Evolutionary conservation across 1,140 invertebrate genomes (phyloP).

Genomic region (Bombus confusus): DNA sequence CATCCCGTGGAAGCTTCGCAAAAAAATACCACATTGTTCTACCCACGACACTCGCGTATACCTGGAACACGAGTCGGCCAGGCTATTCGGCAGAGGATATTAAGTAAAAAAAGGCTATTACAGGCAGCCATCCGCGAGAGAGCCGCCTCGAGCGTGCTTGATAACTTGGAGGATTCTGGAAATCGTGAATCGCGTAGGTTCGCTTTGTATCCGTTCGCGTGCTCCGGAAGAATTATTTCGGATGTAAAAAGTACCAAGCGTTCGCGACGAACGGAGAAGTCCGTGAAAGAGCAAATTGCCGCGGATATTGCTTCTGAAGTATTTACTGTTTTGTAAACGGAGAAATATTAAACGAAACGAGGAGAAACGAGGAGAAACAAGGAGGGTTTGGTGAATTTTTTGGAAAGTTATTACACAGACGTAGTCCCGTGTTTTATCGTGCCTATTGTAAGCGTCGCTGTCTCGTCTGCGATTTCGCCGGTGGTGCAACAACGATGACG

Average conservation of each 20-base stretch:
- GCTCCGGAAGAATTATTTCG: conserved; percentile 33
- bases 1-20: conserved; percentile 58
- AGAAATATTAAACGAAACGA: background rate
- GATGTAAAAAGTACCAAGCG: conserved; percentile 11
- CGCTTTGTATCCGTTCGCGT: conserved; percentile 35
- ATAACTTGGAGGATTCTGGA: conserved; percentile 35
- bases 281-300: conserved; percentile 19
- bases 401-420: background rate
- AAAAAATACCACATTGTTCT: conserved; percentile 67
- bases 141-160: conserved; percentile 14
- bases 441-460: background rate
- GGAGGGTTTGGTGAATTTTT: conserved; percentile 5
- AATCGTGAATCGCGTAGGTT: conserved; percentile 35
- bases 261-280: background rate
- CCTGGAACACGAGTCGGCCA: conserved; percentile 49
- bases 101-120: background rate
- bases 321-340: conserved; percentile 1
- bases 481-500: background rate
- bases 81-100: conserved; percentile 48
- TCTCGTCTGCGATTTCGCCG: background rate
- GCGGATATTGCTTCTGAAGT: conserved; percentile 26
- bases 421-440: background rate
- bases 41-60: conserved; percentile 71
- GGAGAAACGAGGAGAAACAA: background rate
- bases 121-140: background rate